Conservation (phyloP, 2,888 invertebrate genomes). For the Drosophila prostipennis region DNA sequence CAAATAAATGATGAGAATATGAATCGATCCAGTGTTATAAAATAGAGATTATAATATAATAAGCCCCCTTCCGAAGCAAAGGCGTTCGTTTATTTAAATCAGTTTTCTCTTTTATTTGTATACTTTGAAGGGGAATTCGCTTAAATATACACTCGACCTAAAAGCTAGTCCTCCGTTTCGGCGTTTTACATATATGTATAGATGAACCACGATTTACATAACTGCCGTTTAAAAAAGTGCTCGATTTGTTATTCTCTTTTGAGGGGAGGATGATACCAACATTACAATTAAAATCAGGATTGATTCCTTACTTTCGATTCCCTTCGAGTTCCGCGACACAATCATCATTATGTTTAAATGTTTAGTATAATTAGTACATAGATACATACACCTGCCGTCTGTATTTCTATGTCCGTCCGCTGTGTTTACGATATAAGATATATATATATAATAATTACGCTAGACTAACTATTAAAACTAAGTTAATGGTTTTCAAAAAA, state of each 20-base stretch:
- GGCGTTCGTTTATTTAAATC: slow-evolving; percentile 12
- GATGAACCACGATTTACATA: slow-evolving; percentile 32
- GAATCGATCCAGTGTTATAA: no score
- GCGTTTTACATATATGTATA: slow-evolving; percentile 13
- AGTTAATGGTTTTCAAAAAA: slow-evolving; percentile 45
- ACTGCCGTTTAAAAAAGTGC: slow-evolving; percentile 21
- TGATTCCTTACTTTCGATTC: neutral
- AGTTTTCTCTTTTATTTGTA: slow-evolving; percentile 36
- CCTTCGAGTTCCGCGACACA: neutral
- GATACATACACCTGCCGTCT: slow-evolving; percentile 11
- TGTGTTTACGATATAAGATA: slow-evolving; percentile 30
- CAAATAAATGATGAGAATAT: no score
- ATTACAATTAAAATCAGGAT: slow-evolving; percentile 8
- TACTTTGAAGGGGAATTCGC: slow-evolving; percentile 23
- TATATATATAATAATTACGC: slow-evolving; percentile 62
- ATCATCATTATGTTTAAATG: neutral
- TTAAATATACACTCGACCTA: slow-evolving; percentile 40
- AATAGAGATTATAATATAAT: no score
- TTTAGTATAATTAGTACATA: slow-evolving; percentile 12
- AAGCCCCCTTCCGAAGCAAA: neutral
- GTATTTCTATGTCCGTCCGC: slow-evolving; percentile 17
- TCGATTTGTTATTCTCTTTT: neutral
- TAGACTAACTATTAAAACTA: slow-evolving; percentile 67
- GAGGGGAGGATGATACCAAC: neutral
- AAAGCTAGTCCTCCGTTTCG: slow-evolving; percentile 5